Conservation (phyloP, 1,140 invertebrate species). For the Apis laboriosa region DNA sequence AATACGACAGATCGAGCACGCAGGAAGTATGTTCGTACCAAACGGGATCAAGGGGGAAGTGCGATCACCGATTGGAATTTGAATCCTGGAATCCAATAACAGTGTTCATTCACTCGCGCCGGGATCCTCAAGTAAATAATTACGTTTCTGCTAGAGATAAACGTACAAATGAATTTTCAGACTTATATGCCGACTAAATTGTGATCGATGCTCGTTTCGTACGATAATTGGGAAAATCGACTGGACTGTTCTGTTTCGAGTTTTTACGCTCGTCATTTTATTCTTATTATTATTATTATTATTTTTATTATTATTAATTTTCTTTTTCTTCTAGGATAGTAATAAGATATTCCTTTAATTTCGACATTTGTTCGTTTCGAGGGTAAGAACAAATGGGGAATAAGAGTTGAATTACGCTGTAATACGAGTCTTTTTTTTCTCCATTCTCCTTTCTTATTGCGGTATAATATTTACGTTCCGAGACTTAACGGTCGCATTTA, state of each 20-base stretch:
- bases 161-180: slow-evolving; percentile 21
- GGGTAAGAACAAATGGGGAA: slow-evolving; percentile 5
- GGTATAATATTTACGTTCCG: slow-evolving; percentile 28
- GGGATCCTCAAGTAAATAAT: slow-evolving; percentile 34
- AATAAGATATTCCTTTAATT: background rate
- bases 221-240: background rate
- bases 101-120: slow-evolving; percentile 30
- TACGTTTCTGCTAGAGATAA: slow-evolving; percentile 7
- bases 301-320: background rate
- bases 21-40: slow-evolving; percentile 34
- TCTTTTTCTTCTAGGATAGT: background rate
- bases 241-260: no score
- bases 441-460: slow-evolving; percentile 9
- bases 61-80: slow-evolving; percentile 52
- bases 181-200: slow-evolving; percentile 6
- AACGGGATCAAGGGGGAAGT: slow-evolving; percentile 27
- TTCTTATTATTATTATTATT: background rate
- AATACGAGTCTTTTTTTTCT: background rate
- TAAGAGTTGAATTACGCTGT: slow-evolving; percentile 18
- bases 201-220: background rate
- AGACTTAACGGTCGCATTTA: slow-evolving; percentile 31
- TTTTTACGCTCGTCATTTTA: background rate
- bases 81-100: slow-evolving; percentile 53
- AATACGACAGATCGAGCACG: slow-evolving; percentile 66
- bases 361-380: background rate